These are phyloP conservation scores for Nibea albiflora DNA, from an alignment of 2,113 vertebrate species.

Conservation along the genomic window DNA sequence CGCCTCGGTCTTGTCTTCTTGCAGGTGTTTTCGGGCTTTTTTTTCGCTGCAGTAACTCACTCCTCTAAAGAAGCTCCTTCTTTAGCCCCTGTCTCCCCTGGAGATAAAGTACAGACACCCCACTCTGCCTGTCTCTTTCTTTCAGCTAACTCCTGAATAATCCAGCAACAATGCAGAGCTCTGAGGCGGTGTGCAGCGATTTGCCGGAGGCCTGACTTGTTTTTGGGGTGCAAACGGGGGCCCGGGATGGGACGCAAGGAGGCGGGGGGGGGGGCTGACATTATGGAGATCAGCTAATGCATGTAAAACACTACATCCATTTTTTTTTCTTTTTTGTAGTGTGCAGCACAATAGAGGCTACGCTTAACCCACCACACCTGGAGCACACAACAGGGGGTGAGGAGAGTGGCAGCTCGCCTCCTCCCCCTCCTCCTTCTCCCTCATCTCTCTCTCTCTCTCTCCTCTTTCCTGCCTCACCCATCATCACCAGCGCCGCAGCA, in stretches of 20 bases:
- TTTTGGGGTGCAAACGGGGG: slow-evolving; percentile 53
- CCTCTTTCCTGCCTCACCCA: slow-evolving; percentile 50
- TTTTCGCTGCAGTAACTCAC: slow-evolving; percentile 71
- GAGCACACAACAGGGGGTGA: slow-evolving; percentile 84
- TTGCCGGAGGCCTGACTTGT: slow-evolving; percentile 86
- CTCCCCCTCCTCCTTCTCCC: not conserved
- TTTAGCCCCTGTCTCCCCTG: slow-evolving; percentile 78
- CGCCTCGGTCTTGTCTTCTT: slow-evolving; percentile 47
- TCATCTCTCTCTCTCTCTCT: no score
- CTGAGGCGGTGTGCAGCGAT: slow-evolving; percentile 88
- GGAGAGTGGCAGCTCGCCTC: slow-evolving; percentile 47
- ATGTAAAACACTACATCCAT: slow-evolving; percentile 87
- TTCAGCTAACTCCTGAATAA: slow-evolving; percentile 89
- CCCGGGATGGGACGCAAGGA: not conserved
- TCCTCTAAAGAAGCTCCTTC: slow-evolving; percentile 75
- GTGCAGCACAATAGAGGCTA: slow-evolving; percentile 83
- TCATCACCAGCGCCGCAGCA: slow-evolving; percentile 68
- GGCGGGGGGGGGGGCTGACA: slow-evolving; percentile 42
- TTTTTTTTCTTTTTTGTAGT: slow-evolving; percentile 80
- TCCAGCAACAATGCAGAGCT: slow-evolving; percentile 89
- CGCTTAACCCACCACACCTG: slow-evolving; percentile 89
- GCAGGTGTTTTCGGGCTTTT: slow-evolving; percentile 77
- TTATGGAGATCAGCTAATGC: slow-evolving; percentile 91
- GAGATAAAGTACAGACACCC: slow-evolving; percentile 87
- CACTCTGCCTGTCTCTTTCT: slow-evolving; percentile 64